phyloP scores from a whole-genome alignment of 1,140 invertebrate genomes.

The Kradibia gibbosae region DNA sequence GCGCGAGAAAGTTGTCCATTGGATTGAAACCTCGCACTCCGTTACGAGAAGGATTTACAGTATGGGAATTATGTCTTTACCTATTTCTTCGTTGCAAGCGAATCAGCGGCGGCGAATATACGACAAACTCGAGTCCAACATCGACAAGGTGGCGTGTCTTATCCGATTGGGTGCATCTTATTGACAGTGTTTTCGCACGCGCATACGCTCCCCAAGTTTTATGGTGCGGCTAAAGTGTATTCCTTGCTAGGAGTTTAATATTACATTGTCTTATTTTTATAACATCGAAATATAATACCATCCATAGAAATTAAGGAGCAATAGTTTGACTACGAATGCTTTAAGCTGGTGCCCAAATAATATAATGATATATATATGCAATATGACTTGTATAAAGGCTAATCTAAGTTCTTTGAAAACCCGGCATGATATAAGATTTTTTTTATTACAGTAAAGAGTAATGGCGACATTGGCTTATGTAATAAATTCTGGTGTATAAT shows the following conservation, averaged over 20 bases:
- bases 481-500: too few relatives aligned
- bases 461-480: too few relatives aligned
- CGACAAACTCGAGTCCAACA: background rate
- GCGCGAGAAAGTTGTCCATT: too few relatives aligned
- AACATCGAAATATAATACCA: too few relatives aligned
- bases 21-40: background rate
- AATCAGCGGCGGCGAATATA: background rate
- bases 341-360: too few relatives aligned
- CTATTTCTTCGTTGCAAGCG: background rate
- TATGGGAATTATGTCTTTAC: background rate
- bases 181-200: background rate
- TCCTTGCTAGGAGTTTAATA: too few relatives aligned
- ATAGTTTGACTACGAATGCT: background rate
- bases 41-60: background rate
- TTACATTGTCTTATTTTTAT: background rate
- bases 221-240: too few relatives aligned
- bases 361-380: too few relatives aligned
- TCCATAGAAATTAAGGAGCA: background rate
- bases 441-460: too few relatives aligned
- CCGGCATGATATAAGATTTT: too few relatives aligned
- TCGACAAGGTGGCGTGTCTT: background rate
- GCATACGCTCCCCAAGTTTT: background rate
- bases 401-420: too few relatives aligned
- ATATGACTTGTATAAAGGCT: too few relatives aligned
- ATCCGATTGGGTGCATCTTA: conserved; percentile 1